phyloP scores from a whole-genome alignment of 2,797 vertebrate species.

The Paratrypauchen microcephalus region DNA sequence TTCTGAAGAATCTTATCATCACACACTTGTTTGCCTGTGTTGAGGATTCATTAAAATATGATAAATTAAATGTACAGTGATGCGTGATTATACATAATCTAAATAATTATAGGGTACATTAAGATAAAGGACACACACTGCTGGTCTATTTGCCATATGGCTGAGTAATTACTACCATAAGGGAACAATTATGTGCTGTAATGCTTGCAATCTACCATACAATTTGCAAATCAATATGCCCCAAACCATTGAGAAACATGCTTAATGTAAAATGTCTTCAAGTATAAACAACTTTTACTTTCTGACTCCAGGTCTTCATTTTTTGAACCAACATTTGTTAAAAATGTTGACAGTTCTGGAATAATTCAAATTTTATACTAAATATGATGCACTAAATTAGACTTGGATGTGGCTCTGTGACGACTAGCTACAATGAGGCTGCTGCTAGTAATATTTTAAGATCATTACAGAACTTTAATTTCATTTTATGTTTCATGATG shows the following conservation, averaged over 20 bases:
- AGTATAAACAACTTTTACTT: background rate
- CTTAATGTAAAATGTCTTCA: background rate
- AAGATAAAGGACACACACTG: slow-evolving; percentile 20
- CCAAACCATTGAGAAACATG: background rate
- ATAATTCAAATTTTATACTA: background rate
- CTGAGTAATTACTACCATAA: slow-evolving; percentile 30
- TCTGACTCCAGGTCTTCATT: background rate
- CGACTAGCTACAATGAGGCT: no score
- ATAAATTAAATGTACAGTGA: slow-evolving; percentile 24
- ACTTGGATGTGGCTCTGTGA: no score
- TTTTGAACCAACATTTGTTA: background rate
- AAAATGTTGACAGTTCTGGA: background rate
- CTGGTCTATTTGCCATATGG: slow-evolving; percentile 27
- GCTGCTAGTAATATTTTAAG: background rate
- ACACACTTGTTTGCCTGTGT: background rate
- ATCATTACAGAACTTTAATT: background rate
- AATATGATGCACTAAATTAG: background rate
- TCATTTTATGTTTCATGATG: background rate
- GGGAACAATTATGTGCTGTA: slow-evolving; percentile 27
- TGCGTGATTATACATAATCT: slow-evolving; percentile 46
- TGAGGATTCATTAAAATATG: slow-evolving; percentile 17
- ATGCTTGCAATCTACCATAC: slow-evolving; percentile 10
- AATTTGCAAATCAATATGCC: slow-evolving; percentile 5
- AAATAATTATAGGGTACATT: slow-evolving; percentile 35
- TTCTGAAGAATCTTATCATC: background rate